phyloP scores from a whole-genome alignment of 2,113 vertebrate genomes.

The Noturus placidus region DNA sequence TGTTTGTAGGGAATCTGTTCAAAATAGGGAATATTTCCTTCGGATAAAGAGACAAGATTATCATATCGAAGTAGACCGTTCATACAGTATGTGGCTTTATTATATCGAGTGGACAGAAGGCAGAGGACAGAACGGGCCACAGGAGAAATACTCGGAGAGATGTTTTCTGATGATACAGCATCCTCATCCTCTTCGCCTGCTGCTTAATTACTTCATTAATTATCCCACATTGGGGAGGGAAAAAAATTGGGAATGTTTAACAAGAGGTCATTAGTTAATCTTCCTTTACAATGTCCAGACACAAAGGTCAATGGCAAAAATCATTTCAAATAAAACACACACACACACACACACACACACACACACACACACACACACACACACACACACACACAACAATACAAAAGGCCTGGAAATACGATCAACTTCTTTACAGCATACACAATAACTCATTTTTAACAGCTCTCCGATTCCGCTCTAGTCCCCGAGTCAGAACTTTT shows the following conservation, averaged over 20 bases:
- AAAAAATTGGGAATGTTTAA: conserved; percentile 63
- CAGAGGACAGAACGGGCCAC: neutral
- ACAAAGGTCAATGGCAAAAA: conserved; percentile 66
- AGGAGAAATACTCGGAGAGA: conserved; percentile 23
- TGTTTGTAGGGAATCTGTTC: neutral
- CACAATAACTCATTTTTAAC: conserved; percentile 47
- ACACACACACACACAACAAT: conserved; percentile 38
- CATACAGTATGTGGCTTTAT: neutral
- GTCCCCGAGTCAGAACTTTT: neutral
- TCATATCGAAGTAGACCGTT: neutral
- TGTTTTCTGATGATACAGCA: conserved; percentile 66
- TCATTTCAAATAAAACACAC: conserved; percentile 62
- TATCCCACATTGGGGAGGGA: conserved; percentile 62
- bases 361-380: conserved; percentile 49
- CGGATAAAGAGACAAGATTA: neutral
- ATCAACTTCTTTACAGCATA: neutral
- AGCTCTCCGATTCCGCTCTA: conserved; percentile 25
- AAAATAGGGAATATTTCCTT: neutral
- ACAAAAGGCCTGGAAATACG: conserved; percentile 45
- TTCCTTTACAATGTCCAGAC: conserved; percentile 63
- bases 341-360: conserved; percentile 40
- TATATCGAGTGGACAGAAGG: neutral
- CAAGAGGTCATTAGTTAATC: conserved; percentile 69
- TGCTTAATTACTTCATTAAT: conserved; percentile 72
- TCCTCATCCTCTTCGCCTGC: conserved; percentile 40